Conservation (phyloP, 2,888 invertebrate species). For the Rutpela maculata region DNA sequence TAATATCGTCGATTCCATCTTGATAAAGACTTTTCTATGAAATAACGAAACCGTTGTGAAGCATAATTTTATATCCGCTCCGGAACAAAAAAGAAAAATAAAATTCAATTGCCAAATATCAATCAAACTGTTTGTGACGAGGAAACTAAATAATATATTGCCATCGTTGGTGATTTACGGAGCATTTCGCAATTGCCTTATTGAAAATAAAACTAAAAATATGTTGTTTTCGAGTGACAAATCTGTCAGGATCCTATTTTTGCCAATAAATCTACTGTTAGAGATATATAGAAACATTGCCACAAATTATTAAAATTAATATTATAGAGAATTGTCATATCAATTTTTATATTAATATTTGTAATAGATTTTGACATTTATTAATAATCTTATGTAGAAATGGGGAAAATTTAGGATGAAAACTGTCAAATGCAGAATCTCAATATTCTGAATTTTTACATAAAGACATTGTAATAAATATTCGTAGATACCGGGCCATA, state of each 20-base stretch:
- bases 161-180: slow-evolving; percentile 42
- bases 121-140: slow-evolving; percentile 47
- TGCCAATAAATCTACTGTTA: slow-evolving; percentile 32
- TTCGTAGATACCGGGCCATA: no score
- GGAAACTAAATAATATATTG: slow-evolving; percentile 33
- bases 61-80: slow-evolving; percentile 20
- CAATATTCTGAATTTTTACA: no score
- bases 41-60: slow-evolving; percentile 8
- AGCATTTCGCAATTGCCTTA: slow-evolving; percentile 66
- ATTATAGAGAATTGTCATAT: background rate
- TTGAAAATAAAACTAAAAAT: slow-evolving; percentile 68
- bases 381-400: no score
- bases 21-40: background rate
- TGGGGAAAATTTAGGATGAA: no score
- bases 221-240: slow-evolving; percentile 62
- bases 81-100: slow-evolving; percentile 23
- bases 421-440: no score
- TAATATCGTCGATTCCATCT: background rate
- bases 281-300: slow-evolving; percentile 13
- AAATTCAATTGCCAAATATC: slow-evolving; percentile 45
- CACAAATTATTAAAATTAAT: background rate
- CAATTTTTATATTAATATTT: no score
- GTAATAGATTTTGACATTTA: no score
- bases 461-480: no score
- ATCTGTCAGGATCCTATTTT: slow-evolving; percentile 41